Conservation (phyloP, 2,797 vertebrate species). For the Melanogrammus aeglefinus region DNA sequence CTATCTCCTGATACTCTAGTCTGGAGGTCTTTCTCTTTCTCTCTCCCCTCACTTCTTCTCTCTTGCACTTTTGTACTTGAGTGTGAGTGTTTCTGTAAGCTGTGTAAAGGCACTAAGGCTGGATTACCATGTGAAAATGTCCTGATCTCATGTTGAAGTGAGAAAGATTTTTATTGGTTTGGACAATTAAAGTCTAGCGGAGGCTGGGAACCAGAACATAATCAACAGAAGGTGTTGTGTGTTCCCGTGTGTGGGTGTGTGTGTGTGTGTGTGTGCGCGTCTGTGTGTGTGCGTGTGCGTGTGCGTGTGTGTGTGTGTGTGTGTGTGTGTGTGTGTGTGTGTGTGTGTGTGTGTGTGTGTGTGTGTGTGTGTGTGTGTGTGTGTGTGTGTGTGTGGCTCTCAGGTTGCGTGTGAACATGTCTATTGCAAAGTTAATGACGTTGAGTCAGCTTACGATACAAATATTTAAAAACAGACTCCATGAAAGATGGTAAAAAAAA, state of each 20-base stretch:
- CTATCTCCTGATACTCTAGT: neutral
- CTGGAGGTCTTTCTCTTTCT: neutral
- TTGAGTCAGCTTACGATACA: slow-evolving; percentile 27
- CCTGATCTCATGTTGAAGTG: slow-evolving; percentile 57
- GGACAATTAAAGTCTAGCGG: slow-evolving; percentile 50
- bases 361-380: slow-evolving; percentile 9
- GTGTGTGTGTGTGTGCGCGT: slow-evolving; percentile 8
- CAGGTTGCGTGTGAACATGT: neutral
- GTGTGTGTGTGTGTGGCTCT: slow-evolving; percentile 18
- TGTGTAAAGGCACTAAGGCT: slow-evolving; percentile 33
- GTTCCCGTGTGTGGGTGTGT: slow-evolving; percentile 1
- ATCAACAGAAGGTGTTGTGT: slow-evolving; percentile 24
- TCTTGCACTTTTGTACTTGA: neutral
- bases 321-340: slow-evolving; percentile 13
- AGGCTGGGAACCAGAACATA: slow-evolving; percentile 40
- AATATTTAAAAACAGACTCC: slow-evolving; percentile 41
- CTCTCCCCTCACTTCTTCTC: neutral
- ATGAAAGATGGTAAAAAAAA: slow-evolving; percentile 35
- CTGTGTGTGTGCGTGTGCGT: slow-evolving; percentile 21
- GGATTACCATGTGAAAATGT: slow-evolving; percentile 66
- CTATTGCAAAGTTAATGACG: slow-evolving; percentile 23
- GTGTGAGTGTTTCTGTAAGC: slow-evolving; percentile 7
- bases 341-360: slow-evolving; percentile 16
- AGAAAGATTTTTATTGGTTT: slow-evolving; percentile 56
- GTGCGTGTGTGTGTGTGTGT: slow-evolving; percentile 23